phyloP scores from a whole-genome alignment of 2,797 vertebrate genomes.

The Babyrousa celebensis region DNA sequence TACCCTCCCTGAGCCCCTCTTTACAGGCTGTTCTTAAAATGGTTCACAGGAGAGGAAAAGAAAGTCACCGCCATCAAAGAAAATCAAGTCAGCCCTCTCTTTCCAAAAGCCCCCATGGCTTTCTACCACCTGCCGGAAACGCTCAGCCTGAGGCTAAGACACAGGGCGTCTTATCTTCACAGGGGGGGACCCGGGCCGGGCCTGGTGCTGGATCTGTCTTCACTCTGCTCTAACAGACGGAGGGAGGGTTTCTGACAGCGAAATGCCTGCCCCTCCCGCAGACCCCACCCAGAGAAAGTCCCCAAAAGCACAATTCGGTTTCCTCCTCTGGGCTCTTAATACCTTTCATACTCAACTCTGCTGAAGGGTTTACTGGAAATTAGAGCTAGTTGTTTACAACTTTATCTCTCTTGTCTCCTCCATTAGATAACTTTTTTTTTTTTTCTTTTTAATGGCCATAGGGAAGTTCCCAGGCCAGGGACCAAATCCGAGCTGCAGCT shows the following conservation, averaged over 20 bases:
- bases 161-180: no score
- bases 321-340: neutral
- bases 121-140: fast-evolving
- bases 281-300: neutral
- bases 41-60: neutral
- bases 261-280: neutral
- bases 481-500: no score
- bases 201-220: neutral
- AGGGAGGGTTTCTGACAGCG: no score
- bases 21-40: neutral
- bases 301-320: neutral
- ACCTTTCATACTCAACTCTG: fast-evolving
- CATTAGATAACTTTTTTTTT: neutral
- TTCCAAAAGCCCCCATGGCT: neutral
- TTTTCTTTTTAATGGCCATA: no score
- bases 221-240: no score
- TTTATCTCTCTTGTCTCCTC: neutral
- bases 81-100: neutral
- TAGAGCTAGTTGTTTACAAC: fast-evolving
- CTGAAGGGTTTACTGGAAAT: fast-evolving
- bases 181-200: fast-evolving
- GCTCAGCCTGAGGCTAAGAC: neutral
- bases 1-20: neutral
- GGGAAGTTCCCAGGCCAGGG: no score
- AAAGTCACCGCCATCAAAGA: neutral